A percentile compares a stretch with the other conserved stretches of the same genome.
These are phyloP conservation scores for Manis crassicaudata DNA, from an alignment of 2,797 vertebrate genomes.

Conservation along the genomic window DNA sequence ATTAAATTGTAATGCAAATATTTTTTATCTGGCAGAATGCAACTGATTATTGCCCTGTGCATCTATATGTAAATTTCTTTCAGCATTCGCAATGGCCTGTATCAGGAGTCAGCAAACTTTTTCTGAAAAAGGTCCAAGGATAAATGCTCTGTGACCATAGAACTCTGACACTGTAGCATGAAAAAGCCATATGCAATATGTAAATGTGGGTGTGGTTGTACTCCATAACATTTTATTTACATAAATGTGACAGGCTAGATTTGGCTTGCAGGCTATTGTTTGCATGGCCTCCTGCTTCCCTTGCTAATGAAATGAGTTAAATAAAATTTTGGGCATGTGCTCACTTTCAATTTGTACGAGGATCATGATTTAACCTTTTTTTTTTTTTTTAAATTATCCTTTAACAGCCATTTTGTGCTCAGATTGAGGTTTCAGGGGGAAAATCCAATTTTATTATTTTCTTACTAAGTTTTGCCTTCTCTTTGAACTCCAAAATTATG, in stretches of 20 bases:
- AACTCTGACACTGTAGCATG: background rate
- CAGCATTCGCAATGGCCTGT: background rate
- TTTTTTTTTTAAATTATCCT: background rate
- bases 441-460: conserved; percentile 78
- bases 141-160: background rate
- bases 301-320: conserved; percentile 42
- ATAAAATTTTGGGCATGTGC: background rate
- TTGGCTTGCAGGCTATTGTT: background rate
- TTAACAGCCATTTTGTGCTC: conserved; percentile 41
- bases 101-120: background rate
- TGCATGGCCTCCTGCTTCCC: background rate
- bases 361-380: conserved; percentile 20
- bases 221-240: conserved; percentile 21
- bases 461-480: conserved; percentile 48
- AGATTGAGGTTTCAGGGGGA: conserved; percentile 44
- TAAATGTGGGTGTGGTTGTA: background rate
- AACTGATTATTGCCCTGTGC: background rate
- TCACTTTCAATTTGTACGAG: conserved; percentile 52
- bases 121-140: background rate
- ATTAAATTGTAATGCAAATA: conserved; percentile 51
- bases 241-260: background rate
- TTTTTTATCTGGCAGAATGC: background rate
- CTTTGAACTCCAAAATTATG: conserved; percentile 55
- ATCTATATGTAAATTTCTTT: conserved; percentile 39
- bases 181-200: background rate